Base-by-base conservation (phyloP, 37 sponge, comb jelly and placozoan genomes). In the Agelas oroides region DNA sequence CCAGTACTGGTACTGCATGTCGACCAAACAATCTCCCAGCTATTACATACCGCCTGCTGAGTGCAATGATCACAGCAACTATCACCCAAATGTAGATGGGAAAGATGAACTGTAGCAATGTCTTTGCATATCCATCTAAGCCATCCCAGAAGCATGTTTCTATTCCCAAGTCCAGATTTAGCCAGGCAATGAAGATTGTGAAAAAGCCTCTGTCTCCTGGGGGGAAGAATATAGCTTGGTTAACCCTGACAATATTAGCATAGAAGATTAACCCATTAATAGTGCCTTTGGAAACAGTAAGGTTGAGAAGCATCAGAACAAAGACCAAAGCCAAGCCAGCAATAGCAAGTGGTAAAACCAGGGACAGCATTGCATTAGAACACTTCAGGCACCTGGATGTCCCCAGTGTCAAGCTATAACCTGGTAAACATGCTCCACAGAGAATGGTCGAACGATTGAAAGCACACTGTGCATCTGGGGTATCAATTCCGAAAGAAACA, bases 211-310 rank as follows among this genome's bases (percentile, higher is more conserved):
- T 61, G 25, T 61, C 62, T 61, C 62, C 62, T 61, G 62, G 62
- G 20, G 31, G 17, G 61, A 84, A 74, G 18, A 84, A 41, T 30
- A 33, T 0, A 34, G n/a, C 41, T 6, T 27, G 35, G 27, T 81
- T 64, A 37, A 40, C 52, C 53, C 53, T 20, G 0, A 88, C 65
- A 25, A 88, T 60, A 21, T 76, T 82, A 0, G 70, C 52, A 69
- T 88, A 88, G 40, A 88, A 82, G 31, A 82, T 41, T 0, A 81
- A 59, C 12, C 89, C 89, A 82, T 76, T 76, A 37, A 88, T 67
- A n/a, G 84, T 70, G 33, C 89, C 84, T 13, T 8, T 25, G 37
- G 89, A 31, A 19, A 88, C 74, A 52, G 89, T 88, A 1, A 88
- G 59, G 55, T 88, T 76, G 35, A 83, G 70, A 16, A 77, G 17